These are phyloP conservation scores for Crotalus tigris DNA, from an alignment of 2,113 vertebrate species.

Conservation along the genomic window DNA sequence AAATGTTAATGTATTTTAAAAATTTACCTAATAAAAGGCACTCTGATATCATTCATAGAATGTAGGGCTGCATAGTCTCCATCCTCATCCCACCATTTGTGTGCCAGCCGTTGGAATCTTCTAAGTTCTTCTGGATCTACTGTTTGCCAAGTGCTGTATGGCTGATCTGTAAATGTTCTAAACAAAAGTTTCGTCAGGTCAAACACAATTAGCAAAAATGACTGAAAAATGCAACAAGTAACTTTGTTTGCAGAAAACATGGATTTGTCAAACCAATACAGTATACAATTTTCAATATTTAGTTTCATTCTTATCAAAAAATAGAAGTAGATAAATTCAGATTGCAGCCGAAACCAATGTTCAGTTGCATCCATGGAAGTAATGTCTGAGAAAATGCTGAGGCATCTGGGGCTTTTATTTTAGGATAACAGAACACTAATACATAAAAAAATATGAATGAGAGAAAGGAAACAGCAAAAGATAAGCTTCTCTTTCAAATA, in stretches of 20 bases:
- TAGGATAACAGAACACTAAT: background rate
- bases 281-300: background rate
- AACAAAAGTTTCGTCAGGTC: constrained; percentile 5
- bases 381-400: background rate
- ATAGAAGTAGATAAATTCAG: background rate
- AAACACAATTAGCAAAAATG: accelerated
- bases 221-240: background rate
- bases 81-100: constrained; percentile 92
- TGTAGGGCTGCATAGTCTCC: constrained; percentile 87
- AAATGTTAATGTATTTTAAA: constrained; percentile 19
- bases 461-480: background rate
- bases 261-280: background rate
- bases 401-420: background rate
- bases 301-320: background rate
- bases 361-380: background rate
- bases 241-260: background rate
- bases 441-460: background rate
- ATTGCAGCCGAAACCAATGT: background rate
- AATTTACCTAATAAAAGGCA: constrained; percentile 90
- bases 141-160: constrained; percentile 67
- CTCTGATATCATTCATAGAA: constrained; percentile 92
- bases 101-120: constrained; percentile 82
- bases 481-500: background rate
- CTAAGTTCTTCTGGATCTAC: constrained; percentile 85
- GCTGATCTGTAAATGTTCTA: constrained; percentile 55